Conservation (phyloP, 2,888 invertebrate species). For the Synanthedon vespiformis region DNA sequence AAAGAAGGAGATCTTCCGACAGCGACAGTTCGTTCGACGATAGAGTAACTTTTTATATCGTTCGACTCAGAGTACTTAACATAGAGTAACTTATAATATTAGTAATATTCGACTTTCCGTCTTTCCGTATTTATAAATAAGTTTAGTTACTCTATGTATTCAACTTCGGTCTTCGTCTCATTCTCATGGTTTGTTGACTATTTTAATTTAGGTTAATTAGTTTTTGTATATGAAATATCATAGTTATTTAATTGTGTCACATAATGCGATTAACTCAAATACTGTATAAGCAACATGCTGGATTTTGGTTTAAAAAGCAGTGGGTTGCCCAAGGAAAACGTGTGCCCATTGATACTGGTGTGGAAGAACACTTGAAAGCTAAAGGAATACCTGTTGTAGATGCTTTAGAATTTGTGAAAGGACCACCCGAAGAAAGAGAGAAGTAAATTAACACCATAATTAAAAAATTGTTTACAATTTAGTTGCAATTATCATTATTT, state of each 20-base stretch:
- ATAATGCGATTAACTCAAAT: constrained; percentile 76
- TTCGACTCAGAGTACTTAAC: no score
- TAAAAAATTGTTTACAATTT: not conserved
- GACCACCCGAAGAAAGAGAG: constrained; percentile 37
- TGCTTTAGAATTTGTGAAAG: constrained; percentile 70
- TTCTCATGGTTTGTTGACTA: no score
- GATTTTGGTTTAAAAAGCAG: constrained; percentile 77
- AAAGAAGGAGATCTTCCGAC: no score
- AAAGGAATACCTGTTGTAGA: constrained; percentile 73
- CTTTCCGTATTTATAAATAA: no score
- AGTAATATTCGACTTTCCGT: no score
- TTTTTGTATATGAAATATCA: no score
- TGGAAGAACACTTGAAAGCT: constrained; percentile 63
- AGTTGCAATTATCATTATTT: not conserved
- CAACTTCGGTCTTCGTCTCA: no score
- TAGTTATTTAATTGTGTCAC: not conserved
- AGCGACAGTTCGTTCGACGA: no score
- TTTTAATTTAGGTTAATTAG: not conserved
- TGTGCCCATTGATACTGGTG: constrained; percentile 63
- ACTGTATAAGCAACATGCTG: constrained; percentile 77
- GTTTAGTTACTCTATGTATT: no score
- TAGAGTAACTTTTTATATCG: no score
- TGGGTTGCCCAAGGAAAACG: constrained; percentile 79
- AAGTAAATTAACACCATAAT: constrained; percentile 18
- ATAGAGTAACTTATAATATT: no score